Percentiles rank a stretch among this genome's conserved stretches.
phyloP scores from a whole-genome alignment of 2,888 invertebrate genomes.

The Rotaria sp. region DNA sequence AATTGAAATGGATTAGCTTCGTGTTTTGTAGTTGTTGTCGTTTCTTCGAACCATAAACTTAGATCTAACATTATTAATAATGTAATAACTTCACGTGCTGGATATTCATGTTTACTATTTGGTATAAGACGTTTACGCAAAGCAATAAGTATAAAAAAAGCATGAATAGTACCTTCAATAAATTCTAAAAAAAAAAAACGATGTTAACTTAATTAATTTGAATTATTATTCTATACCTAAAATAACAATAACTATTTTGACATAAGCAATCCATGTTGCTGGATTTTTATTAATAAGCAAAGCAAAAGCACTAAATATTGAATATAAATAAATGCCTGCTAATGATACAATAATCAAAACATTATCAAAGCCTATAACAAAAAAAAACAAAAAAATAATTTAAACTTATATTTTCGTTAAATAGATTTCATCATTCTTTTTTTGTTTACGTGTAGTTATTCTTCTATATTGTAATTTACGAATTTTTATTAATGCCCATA shows the following conservation, averaged over 20 bases:
- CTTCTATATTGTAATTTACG: neutral
- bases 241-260: conserved; percentile 28
- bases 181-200: neutral
- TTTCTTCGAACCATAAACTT: conserved; percentile 37
- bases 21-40: conserved; percentile 36
- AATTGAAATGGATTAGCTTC: conserved; percentile 37
- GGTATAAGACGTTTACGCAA: conserved; percentile 3
- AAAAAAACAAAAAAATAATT: too few relatives aligned
- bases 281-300: neutral
- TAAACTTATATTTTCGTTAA: neutral
- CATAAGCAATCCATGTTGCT: conserved; percentile 21
- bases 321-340: conserved; percentile 8
- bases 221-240: neutral
- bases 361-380: conserved; percentile 8
- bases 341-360: conserved; percentile 19
- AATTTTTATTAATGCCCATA: neutral
- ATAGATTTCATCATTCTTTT: neutral
- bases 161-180: conserved; percentile 26
- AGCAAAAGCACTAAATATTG: conserved; percentile 19
- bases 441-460: conserved; percentile 9
- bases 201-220: neutral
- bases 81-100: conserved; percentile 35
- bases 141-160: conserved; percentile 8
- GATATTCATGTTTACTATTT: conserved; percentile 6
- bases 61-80: conserved; percentile 37